These are phyloP conservation scores for Macrobrachium nipponense DNA, from an alignment of 1,140 invertebrate genomes.

Conservation along the genomic window DNA sequence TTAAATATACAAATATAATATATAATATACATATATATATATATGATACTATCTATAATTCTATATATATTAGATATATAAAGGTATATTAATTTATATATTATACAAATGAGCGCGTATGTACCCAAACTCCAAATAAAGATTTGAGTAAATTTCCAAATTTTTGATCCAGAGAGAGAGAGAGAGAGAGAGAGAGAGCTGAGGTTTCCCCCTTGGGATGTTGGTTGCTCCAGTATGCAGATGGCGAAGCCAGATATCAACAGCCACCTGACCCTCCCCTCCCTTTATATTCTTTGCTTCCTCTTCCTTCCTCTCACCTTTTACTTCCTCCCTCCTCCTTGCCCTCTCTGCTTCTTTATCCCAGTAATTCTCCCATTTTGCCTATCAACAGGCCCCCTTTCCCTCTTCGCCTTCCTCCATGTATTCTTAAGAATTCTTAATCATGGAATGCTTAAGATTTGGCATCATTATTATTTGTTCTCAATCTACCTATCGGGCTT, in stretches of 20 bases:
- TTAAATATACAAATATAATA: too few species aligned
- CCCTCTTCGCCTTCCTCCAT: neutral
- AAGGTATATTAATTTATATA: too few species aligned
- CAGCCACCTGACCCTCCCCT: neutral
- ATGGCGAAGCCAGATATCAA: slow-evolving; percentile 18
- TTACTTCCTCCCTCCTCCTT: neutral
- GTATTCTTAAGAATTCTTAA: too few species aligned
- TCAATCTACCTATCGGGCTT: too few species aligned
- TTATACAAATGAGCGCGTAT: too few species aligned
- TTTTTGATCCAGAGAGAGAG: neutral
- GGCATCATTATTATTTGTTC: too few species aligned
- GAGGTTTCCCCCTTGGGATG: slow-evolving; percentile 1
- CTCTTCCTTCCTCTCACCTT: slow-evolving; percentile 6
- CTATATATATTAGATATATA: too few species aligned
- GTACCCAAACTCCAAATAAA: neutral
- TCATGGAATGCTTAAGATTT: too few species aligned
- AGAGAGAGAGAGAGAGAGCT: neutral
- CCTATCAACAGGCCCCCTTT: neutral
- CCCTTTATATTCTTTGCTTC: neutral
- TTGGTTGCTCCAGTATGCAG: slow-evolving; percentile 24
- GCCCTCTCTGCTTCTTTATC: neutral
- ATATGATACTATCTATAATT: too few species aligned
- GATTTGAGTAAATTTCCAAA: too few species aligned
- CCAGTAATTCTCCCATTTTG: neutral
- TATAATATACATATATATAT: too few species aligned